Evolutionary conservation across 1,140 invertebrate genomes (phyloP), one percentile per base, ranked within the genome.

Genomic region (Drosophila pachea): DNA sequence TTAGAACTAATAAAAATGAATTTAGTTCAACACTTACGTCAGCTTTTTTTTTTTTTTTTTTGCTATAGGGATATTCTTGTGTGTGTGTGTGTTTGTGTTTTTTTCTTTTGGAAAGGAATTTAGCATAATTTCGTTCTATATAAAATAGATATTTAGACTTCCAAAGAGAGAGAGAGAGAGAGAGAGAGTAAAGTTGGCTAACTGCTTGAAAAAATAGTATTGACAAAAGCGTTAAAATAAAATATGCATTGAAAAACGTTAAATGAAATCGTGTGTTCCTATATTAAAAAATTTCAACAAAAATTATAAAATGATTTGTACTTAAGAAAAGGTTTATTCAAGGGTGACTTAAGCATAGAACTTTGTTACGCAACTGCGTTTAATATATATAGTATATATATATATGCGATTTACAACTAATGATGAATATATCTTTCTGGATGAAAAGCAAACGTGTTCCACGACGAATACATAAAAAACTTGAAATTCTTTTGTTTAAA

Each of bases 111-210:
- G 49, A 49, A 73, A 65, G 59, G 65, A 86, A 86, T 86, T 86
- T 84, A 84, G 84, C 71, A 83, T 88, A 88, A 87, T 87, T 87
- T 87, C 86, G 86, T 87, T 87, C 86, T 87, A 87, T 87, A 87
- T 88, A 73, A 71, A 72, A 76, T 79, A 79, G 67, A 79, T 63
- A 68, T 74, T 38, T 52, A 66, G 55, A 69, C 48, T 64, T 73
- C 54, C 60, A 73, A 53, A 72, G 55, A 66, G 33, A 66, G 42
- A 62, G 54, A 63, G 29, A 63, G 40, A 61, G 50, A 64, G 49
- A 69, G 50, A 70, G 66, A 78, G 43, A 73, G 62, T 68, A 73
- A 63, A 49, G 60, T 60, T 63, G 53, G 79, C 74, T 83, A 78
- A 73, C 79, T 81, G 77, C 69, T 79, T 81, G 31, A 79, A 81